Evolutionary conservation across 2,888 invertebrate species (phyloP), one percentile per base, ranked within the genome.

Genomic region (Pterostichus niger): DNA sequence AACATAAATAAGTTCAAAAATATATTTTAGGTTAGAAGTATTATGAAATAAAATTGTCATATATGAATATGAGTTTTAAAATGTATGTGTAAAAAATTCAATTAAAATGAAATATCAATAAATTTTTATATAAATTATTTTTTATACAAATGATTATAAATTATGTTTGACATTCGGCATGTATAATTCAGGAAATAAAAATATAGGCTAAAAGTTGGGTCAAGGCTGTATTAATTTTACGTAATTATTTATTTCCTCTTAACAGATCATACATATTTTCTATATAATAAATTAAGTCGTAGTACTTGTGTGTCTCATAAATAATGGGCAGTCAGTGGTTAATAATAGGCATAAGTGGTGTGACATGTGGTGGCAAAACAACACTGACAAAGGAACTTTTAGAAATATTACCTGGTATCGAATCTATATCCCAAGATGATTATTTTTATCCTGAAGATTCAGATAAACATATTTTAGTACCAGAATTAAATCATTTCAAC

Each of bases 331-430:
- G 15, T 31, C 52, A 76, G 54, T 83, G 83, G 83, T 85, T 89
- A 84, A 85, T 94, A 77, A 90, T 95, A 83, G 96, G 96, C 6
- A 92, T 97, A 85, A 94, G 95, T 52, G 96, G 97, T 0, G 95
- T 95, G 0, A 97, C 97, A 0, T 96, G 96, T 87, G 95, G 96
- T 17, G 97, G 97, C 0, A 97, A 97, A 90, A 95, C 96, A 0
- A 94, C 95, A 0, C 88, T 96, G 49, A 93, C 95, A 0, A 91
- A 91, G 78, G 90, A 90, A 82, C 87, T 97, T 15, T 89, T 88
- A 5, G 87, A 90, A 0, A 87, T 85, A 35, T 88, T 92, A 1
- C 88, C 91, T 0, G 87, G 88, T 79, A 89, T 90, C 33, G 85
- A 88, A 76, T 84, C 94, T 0, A 91, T 96, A 59, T 92, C 93